These are phyloP conservation scores for Podarcis lilfordi DNA, from an alignment of 2,797 vertebrate species.

Conservation along the genomic window DNA sequence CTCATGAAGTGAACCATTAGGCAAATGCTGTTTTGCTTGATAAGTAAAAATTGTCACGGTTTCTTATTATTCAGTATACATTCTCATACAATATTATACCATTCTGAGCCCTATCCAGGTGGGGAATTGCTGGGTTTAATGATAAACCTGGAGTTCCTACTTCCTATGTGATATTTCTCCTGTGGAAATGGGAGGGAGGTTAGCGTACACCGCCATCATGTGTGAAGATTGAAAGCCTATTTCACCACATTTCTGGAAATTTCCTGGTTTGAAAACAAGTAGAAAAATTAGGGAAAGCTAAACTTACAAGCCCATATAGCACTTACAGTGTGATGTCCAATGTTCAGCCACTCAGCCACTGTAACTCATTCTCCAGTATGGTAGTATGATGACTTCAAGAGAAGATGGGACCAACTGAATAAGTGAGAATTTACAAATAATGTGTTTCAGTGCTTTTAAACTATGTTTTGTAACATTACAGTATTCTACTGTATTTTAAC, in stretches of 20 bases:
- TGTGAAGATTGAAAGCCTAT: not conserved
- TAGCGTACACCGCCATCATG: not conserved
- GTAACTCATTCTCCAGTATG: not conserved
- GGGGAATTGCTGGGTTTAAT: slow-evolving; percentile 9
- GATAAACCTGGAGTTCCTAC: not conserved
- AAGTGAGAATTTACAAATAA: slow-evolving; percentile 59
- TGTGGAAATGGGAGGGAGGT: not conserved
- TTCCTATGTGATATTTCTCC: not conserved
- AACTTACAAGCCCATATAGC: not conserved
- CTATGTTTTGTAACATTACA: not conserved
- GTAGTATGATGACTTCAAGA: not conserved
- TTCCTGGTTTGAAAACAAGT: not conserved
- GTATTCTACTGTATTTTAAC: not conserved
- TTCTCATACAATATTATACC: not conserved
- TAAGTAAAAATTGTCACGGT: slow-evolving; percentile 15
- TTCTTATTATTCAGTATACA: slow-evolving; percentile 16
- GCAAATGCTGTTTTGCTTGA: slow-evolving; percentile 1
- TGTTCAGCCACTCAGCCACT: not conserved
- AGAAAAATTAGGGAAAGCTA: not conserved
- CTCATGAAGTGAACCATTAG: slow-evolving; percentile 16
- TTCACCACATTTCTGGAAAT: not conserved
- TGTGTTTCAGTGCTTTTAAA: slow-evolving; percentile 26
- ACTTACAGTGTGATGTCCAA: not conserved
- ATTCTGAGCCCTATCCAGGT: not conserved
- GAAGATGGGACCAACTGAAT: slow-evolving; percentile 38